phyloP scores from a whole-genome alignment of 2,113 vertebrate genomes.

The Gadus macrocephalus region DNA sequence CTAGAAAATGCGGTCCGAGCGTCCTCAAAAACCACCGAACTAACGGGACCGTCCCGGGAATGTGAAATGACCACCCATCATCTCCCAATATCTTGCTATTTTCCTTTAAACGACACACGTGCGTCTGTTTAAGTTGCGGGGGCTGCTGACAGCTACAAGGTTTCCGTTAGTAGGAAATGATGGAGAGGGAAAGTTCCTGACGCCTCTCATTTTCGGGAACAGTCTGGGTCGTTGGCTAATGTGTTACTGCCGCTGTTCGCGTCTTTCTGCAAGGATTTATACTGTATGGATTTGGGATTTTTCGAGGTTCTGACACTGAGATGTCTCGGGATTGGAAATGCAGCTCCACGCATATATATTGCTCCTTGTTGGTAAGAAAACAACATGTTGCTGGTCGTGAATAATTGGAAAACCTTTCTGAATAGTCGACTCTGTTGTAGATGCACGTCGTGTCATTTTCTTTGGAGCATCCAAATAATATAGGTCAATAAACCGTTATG shows the following conservation, averaged over 20 bases:
- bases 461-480: no score
- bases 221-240: neutral
- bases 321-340: conserved; percentile 72
- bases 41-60: no score
- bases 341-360: conserved; percentile 58
- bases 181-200: conserved; percentile 53
- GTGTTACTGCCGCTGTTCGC: neutral
- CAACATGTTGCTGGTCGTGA: neutral
- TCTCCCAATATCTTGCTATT: neutral
- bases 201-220: conserved; percentile 29
- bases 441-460: no score
- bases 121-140: conserved; percentile 34
- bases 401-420: neutral
- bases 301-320: conserved; percentile 42
- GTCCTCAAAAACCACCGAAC: no score
- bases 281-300: conserved; percentile 31
- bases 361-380: conserved; percentile 65
- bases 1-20: no score
- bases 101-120: conserved; percentile 32
- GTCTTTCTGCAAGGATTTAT: neutral
- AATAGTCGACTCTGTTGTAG: neutral
- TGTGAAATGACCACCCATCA: no score
- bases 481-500: no score
- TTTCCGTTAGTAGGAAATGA: conserved; percentile 47
- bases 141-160: conserved; percentile 21